Evolutionary conservation across 2,113 vertebrate species (phyloP).

Genomic region (Capreolus pygargus): DNA sequence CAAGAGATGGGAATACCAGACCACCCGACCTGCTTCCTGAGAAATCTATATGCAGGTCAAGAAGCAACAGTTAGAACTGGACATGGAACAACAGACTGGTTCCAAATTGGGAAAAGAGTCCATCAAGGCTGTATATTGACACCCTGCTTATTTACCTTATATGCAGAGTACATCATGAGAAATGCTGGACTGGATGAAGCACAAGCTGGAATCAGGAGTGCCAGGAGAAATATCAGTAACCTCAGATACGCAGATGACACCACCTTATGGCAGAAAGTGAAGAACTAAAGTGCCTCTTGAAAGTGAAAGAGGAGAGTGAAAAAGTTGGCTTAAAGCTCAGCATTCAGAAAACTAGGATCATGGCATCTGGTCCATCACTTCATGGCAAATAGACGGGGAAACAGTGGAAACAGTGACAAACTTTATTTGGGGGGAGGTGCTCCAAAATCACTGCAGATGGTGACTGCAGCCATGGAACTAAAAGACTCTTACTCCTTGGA

Average conservation of each 20-base stretch:
- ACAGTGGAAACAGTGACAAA: neutral
- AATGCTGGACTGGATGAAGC: neutral
- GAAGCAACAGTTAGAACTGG: neutral
- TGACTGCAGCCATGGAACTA: neutral
- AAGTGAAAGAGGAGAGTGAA: neutral
- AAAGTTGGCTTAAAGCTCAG: neutral
- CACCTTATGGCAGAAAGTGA: neutral
- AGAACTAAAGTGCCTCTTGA: neutral
- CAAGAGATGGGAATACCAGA: neutral
- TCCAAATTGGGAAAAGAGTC: neutral
- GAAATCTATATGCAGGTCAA: neutral
- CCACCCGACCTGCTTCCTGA: neutral
- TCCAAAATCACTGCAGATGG: neutral
- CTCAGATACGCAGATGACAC: neutral
- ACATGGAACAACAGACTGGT: neutral
- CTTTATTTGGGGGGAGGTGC: accelerated
- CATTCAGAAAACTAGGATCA: neutral
- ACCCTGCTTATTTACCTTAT: neutral
- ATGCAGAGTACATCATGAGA: neutral
- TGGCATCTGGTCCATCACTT: neutral
- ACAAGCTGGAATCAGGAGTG: neutral
- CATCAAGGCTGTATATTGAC: neutral
- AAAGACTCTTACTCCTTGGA: neutral
- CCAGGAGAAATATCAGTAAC: neutral
- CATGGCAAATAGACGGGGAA: neutral